A percentile compares a stretch with the other conserved stretches of the same genome.
Evolutionary conservation across 2,797 vertebrate genomes (phyloP).

Genomic region (Cephalopachus bancanus): DNA sequence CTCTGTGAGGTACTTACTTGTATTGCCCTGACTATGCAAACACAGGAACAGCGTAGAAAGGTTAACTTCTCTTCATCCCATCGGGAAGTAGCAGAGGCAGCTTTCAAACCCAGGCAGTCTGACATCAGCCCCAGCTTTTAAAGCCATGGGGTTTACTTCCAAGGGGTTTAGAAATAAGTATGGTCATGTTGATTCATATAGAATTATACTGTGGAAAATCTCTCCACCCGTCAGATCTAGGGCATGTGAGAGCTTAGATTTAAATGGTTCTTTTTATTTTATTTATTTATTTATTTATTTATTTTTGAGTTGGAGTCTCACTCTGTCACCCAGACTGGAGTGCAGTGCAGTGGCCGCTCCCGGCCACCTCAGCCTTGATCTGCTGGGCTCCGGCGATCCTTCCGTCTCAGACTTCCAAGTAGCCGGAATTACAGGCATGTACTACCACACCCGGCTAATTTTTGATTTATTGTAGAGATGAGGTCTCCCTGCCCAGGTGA

Average conservation of each 20-base stretch:
- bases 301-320: too few relatives aligned
- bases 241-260: not conserved
- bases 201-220: not conserved
- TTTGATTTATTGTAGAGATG: too few relatives aligned
- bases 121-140: not conserved
- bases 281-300: too few relatives aligned
- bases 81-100: not conserved
- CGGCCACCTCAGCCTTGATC: too few relatives aligned
- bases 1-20: not conserved
- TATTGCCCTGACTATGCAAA: not conserved
- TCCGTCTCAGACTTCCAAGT: too few relatives aligned
- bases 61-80: conserved; percentile 5
- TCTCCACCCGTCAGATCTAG: not conserved
- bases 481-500: too few relatives aligned
- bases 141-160: not conserved
- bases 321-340: too few relatives aligned
- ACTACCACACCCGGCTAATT: too few relatives aligned
- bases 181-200: not conserved
- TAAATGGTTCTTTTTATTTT: not conserved
- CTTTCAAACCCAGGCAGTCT: not conserved
- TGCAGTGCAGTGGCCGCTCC: too few relatives aligned
- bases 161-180: not conserved
- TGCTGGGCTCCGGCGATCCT: too few relatives aligned
- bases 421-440: too few relatives aligned
- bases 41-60: not conserved